Conservation (phyloP, 2,888 invertebrate species). For the Pristionchus japonicus region DNA sequence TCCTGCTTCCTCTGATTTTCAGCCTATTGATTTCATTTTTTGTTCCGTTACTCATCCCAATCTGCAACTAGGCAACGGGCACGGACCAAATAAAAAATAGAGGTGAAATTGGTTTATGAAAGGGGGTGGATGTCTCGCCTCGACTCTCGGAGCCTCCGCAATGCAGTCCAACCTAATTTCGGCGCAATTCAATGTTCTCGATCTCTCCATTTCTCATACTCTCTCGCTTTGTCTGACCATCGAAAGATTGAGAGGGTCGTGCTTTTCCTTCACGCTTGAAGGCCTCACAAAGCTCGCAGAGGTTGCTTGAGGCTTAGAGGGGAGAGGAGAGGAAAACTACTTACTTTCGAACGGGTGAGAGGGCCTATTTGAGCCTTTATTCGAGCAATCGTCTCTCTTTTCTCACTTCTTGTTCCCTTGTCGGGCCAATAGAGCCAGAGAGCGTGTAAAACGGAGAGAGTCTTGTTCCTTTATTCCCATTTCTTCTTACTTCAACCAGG, state of each 20-base stretch:
- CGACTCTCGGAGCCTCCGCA: not conserved
- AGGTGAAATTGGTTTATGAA: not conserved
- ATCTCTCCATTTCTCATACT: not conserved
- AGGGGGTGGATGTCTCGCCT: not conserved
- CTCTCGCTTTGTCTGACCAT: not conserved
- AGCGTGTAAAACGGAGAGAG: not conserved
- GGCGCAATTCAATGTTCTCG: not conserved
- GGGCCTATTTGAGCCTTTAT: not conserved
- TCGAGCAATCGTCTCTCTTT: not conserved
- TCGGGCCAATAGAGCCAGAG: not conserved
- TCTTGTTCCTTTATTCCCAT: not conserved
- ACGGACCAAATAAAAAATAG: no score
- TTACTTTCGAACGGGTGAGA: not conserved
- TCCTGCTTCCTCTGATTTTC: no score
- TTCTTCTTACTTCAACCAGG: not conserved
- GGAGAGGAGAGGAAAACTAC: not conserved
- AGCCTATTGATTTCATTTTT: no score
- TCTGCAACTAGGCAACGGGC: no score
- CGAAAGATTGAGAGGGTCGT: not conserved
- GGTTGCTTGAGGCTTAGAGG: not conserved
- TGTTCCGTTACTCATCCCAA: no score
- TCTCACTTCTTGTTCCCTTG: not conserved
- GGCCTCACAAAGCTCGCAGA: not conserved
- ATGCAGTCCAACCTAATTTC: not conserved
- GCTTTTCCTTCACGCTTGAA: not conserved